Evolutionary conservation across 2,888 invertebrate genomes (phyloP), one percentile per base, ranked within the genome.

Genomic region (Tanytarsus gracilentus): DNA sequence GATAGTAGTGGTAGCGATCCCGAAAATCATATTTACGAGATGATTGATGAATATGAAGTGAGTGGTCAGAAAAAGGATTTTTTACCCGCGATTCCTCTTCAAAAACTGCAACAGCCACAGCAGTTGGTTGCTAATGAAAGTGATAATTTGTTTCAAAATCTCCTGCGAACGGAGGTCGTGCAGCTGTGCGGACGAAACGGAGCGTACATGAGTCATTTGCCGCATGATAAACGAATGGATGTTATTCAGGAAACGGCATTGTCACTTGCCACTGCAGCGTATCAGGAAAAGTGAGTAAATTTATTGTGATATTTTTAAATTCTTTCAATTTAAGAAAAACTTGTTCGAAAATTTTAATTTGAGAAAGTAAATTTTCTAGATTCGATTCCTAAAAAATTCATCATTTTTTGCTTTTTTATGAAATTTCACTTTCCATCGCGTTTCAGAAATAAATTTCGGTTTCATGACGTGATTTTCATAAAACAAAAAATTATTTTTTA

Each of bases 21-120:
- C 6, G 58, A 58, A 39, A 58, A 58, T 58, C 58, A 58, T 23
- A 58, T 58, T 58, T 58, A 58, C 18, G 58, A 58, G 48, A 58
- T 58, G 58, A 58, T 58, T 58, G 58, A 58, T 58, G 58, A 58
- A 39, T 26, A 16, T 30, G 48, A 58, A 23, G 58, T 26, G 48
- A 58, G 8, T 36, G 27, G 39, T n/a, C 9, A 40, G 18, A 52
- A 33, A 33, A 5, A n/a, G n/a, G n/a, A n/a, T n/a, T n/a, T n/a
- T n/a, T n/a, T n/a, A n/a, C n/a, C n/a, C n/a, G n/a, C n/a, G n/a
- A 21, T 50, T 50, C 27, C 29, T 8, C 16, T 30, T 9, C 26
- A 25, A 18, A 29, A 30, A 6, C 30, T 8, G 30, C 30, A 50
- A 25, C 23, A 6, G 9, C 30, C 50, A 50, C 50, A 9, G 29